A percentile compares a stretch with the other conserved stretches of the same genome.
Evolutionary conservation across 2,797 vertebrate species (phyloP).

Genomic region (Trachurus trachurus): DNA sequence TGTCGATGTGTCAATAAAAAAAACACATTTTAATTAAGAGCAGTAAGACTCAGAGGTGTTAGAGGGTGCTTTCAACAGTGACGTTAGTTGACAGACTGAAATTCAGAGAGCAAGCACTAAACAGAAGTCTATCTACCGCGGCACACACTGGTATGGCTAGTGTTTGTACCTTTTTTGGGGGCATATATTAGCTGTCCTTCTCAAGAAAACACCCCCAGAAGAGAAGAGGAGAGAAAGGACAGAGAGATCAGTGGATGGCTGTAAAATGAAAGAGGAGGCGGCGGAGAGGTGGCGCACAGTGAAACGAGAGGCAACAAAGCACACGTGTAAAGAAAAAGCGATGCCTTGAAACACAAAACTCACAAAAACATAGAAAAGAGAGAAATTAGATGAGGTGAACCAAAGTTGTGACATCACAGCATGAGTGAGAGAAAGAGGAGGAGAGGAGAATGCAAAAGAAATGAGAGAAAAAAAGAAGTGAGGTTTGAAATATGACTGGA

Average conservation of each 20-base stretch:
- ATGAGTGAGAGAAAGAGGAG: constrained; percentile 75
- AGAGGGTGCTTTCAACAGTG: constrained; percentile 46
- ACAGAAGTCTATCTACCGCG: constrained; percentile 44
- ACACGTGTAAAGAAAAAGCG: constrained; percentile 79
- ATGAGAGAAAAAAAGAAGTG: constrained; percentile 35
- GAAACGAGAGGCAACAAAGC: constrained; percentile 76
- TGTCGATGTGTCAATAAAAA: not conserved
- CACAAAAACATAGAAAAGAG: constrained; percentile 89
- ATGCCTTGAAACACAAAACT: constrained; percentile 87
- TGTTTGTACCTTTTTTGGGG: constrained; percentile 94
- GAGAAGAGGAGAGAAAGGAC: constrained; percentile 85
- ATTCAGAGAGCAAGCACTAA: constrained; percentile 64
- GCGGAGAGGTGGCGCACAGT: constrained; percentile 67
- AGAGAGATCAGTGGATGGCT: constrained; percentile 89
- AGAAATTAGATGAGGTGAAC: constrained; percentile 86
- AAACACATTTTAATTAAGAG: constrained; percentile 3
- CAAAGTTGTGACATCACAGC: constrained; percentile 58
- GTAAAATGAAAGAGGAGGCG: constrained; percentile 81
- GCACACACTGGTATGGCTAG: constrained; percentile 61
- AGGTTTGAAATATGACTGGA: constrained; percentile 49
- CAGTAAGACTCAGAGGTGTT: constrained; percentile 49
- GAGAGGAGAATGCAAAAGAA: constrained; percentile 37
- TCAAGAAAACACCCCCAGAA: constrained; percentile 90
- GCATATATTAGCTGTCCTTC: constrained; percentile 95
- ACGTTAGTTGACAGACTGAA: constrained; percentile 65